Conservation (phyloP, 2,888 invertebrate species). For the Scrobipalpa costella region DNA sequence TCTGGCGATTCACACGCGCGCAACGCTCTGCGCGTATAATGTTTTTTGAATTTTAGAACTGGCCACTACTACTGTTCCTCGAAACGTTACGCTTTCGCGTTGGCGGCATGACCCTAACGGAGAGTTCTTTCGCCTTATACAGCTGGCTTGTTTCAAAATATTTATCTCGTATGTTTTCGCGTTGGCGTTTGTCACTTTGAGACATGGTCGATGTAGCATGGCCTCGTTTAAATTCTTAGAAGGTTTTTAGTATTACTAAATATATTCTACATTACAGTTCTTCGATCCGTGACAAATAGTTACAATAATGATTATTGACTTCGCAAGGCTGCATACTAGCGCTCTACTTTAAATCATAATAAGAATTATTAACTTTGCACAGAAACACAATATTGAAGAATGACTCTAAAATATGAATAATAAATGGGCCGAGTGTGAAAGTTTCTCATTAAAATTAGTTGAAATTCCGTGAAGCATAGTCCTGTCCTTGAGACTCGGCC, state of each 20-base stretch:
- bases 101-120: conserved; percentile 23
- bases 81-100: conserved; percentile 15
- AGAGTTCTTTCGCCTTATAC: conserved; percentile 27
- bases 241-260: not conserved
- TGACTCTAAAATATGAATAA: too few relatives aligned
- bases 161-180: conserved; percentile 12
- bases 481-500: conserved; percentile 36
- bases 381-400: too few relatives aligned
- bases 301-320: not conserved
- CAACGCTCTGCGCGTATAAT: conserved; percentile 62
- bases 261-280: not conserved
- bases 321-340: not conserved
- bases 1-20: conserved; percentile 75
- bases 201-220: not conserved
- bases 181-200: conserved; percentile 17
- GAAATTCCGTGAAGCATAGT: not conserved
- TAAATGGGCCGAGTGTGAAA: not conserved
- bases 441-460: conserved; percentile 3
- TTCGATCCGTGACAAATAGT: not conserved
- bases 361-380: too few relatives aligned
- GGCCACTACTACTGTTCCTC: conserved; percentile 33
- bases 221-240: not conserved
- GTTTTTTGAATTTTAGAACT: conserved; percentile 62
- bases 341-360: not conserved
- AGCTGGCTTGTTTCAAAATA: conserved; percentile 15